Base-by-base conservation (phyloP, 2,797 vertebrate genomes). In the Sphenopsis melanotis region DNA sequence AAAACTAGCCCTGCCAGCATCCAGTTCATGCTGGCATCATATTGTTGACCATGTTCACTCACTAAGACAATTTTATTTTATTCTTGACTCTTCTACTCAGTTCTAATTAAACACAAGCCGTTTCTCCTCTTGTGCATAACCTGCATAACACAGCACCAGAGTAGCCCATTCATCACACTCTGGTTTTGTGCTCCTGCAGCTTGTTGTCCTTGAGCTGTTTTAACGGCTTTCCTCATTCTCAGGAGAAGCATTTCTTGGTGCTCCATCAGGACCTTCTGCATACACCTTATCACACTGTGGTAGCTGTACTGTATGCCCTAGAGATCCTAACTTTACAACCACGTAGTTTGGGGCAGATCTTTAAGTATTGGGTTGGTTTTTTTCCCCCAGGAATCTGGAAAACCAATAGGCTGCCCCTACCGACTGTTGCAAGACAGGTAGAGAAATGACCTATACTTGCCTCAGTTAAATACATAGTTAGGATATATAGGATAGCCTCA, bases 291-390 rank as follows among this genome's bases (percentile, higher is more conserved):
- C 53, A 23, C 39, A 30, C 22, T 63, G 8, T 72, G 72, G 27
- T 15, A 41, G 30, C 16, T 50, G 30, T 84, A 14, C 17, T 82
- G 5, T 26, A 17, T 83, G n/a, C 26, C 34, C 22, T 69, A 20
- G n/a, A 46, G n/a, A 50, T 47, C 14, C 23, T 36, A 6, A 26
- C 8, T 84, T 81, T 30, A 39, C 0, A 0, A 14, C 12, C 6
- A 3, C 0, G 1, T 72, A 20, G 10, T 85, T 79, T 74, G 52
- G 24, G 36, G 9, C 15, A 61, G 18, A 26, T 82, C 34, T 63
- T 93, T 36, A 83, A 37, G 13, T n/a, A 17, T 1, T 57, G 11
- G 18, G 18, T 24, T 24, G 7, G 0, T 0, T 0, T 22, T 37
- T 57, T 29, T 1, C 1, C 12, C 8, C 6, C 15, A 1, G 23